Evolutionary conservation across 2,888 invertebrate genomes (phyloP), one percentile per base, ranked within the genome.

Genomic region (Melinaea marsaeus): DNA sequence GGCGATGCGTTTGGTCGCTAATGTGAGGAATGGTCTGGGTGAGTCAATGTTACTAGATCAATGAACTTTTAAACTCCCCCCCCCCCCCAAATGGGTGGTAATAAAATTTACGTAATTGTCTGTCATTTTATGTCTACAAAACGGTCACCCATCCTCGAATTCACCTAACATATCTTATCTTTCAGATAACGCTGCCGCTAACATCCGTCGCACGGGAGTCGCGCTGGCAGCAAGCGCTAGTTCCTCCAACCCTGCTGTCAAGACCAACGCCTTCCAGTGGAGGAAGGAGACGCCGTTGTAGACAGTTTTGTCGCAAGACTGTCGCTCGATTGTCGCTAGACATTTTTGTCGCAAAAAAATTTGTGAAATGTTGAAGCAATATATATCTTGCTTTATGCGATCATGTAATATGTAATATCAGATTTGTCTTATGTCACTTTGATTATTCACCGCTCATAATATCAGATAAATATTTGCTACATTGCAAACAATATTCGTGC

Each of bases 181-280:
- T 51, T 42, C 74, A 91, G 91, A 93, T 64, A 91, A 84, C 35
- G 93, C 93, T 3, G 93, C 93, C 0, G 93, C 93, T 0, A 93
- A 93, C 71, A 88, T 93, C 54, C 83, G 93, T 2, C 91, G 93
- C 37, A 93, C 93, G 0, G 91, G 91, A 33, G 91, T 90, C 0
- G 91, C 91, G 0, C 62, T 91, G 32, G 91, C 93, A 0, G 92
- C 92, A 0, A 89, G 90, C 71, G 91, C 91, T 0, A 92, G 92
- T 55, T 92, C 92, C 0, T 87, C 91, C 71, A 92, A 92, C 75
- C 93, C 93, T 0, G 93, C 92, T 2, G 93, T 93, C 64, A 93
- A 93, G 76, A 93, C 93, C 1, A 95, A 95, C 88, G 95, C 96
- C 71, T 95, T 96, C 76, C 96, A 96, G 74, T 95, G 96, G 94